These are phyloP conservation scores for Callimorpha dominula DNA, from an alignment of 2,888 invertebrate genomes.

Conservation along the genomic window DNA sequence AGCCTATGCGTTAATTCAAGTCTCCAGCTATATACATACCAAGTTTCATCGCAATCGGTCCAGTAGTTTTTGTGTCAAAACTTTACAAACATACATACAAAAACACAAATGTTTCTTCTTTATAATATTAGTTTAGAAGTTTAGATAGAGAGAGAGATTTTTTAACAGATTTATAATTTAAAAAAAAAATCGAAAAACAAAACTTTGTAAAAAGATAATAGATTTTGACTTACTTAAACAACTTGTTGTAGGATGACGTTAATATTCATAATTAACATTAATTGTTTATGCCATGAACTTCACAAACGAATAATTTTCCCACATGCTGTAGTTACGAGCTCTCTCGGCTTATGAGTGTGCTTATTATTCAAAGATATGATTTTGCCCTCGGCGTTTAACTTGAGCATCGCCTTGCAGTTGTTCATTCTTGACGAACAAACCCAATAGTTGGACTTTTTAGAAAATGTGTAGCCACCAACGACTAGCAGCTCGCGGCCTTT, in stretches of 20 bases:
- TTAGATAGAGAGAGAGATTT: no score
- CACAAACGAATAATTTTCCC: not conserved
- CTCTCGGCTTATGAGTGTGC: slow-evolving; percentile 6
- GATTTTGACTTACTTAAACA: not conserved
- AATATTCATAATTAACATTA: not conserved
- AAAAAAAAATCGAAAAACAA: no score
- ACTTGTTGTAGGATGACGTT: not conserved
- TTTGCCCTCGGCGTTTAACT: slow-evolving; percentile 30
- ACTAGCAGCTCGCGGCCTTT: slow-evolving; percentile 47
- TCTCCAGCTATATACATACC: no score
- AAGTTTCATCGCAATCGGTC: no score
- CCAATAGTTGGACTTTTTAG: slow-evolving; percentile 25
- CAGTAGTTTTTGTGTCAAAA: no score
- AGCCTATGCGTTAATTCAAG: no score
- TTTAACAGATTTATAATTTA: no score
- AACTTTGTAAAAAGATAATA: no score
- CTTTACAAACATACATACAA: no score
- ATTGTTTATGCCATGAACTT: not conserved
- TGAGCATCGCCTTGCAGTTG: slow-evolving; percentile 51
- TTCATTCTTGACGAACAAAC: slow-evolving; percentile 22
- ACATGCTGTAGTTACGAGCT: not conserved
- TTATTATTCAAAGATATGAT: slow-evolving; percentile 17
- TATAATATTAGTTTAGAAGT: no score
- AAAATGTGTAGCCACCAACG: slow-evolving; percentile 51
- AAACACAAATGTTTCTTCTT: no score